phyloP scores from a whole-genome alignment of 2,797 vertebrate genomes.

The Sternarchorhynchus goeldii region DNA sequence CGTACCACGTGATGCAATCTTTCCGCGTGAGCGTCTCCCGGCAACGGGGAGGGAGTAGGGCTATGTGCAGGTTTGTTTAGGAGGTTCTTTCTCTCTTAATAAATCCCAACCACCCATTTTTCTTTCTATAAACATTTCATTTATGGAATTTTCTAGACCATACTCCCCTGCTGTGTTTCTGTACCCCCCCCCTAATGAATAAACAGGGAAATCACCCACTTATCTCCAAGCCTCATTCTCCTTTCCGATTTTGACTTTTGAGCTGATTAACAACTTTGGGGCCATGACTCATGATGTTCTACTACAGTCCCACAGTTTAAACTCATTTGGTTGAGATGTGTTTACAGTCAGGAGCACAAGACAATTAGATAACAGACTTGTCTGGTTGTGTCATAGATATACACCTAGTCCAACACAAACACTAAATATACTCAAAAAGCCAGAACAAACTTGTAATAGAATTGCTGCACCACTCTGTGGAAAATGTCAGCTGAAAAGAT shows the following conservation, averaged over 20 bases:
- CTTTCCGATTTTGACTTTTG: neutral
- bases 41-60: slow-evolving; percentile 48
- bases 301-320: too few species aligned
- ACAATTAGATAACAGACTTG: too few species aligned
- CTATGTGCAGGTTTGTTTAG: slow-evolving; percentile 43
- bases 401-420: neutral
- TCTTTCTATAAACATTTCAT: slow-evolving; percentile 8
- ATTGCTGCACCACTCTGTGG: slow-evolving; percentile 10
- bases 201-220: slow-evolving; percentile 50
- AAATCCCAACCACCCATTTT: slow-evolving; percentile 36
- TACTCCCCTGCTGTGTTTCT: neutral
- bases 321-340: too few species aligned
- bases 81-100: slow-evolving; percentile 41
- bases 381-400: too few species aligned
- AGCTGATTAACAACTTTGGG: neutral
- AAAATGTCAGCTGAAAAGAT: slow-evolving; percentile 40
- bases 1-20: slow-evolving; percentile 43
- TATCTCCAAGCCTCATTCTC: slow-evolving; percentile 46
- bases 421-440: slow-evolving; percentile 24
- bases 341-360: too few species aligned
- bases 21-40: slow-evolving; percentile 52
- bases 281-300: too few species aligned
- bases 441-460: slow-evolving; percentile 36
- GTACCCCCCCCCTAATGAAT: slow-evolving; percentile 17
- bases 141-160: slow-evolving; percentile 1